Percentiles rank a stretch among this genome's conserved stretches.
Evolutionary conservation across 1,140 invertebrate genomes (phyloP).

Genomic region (Telenomus remus): DNA sequence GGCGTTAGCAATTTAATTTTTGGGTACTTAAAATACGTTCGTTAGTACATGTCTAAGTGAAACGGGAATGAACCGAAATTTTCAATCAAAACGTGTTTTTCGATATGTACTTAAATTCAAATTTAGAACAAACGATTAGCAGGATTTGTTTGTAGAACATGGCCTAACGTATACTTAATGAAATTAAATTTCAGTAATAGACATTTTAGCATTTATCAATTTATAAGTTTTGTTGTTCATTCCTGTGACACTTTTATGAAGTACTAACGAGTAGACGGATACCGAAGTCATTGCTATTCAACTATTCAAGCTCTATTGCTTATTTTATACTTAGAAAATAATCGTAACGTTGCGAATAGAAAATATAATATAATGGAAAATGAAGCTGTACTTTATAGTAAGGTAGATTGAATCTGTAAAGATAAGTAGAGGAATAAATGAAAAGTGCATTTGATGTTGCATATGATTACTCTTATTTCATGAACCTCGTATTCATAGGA

Average conservation of each 20-base stretch:
- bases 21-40: conserved; percentile 18
- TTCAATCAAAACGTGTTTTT: neutral
- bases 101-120: too few species aligned
- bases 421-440: conserved; percentile 74
- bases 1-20: conserved; percentile 29
- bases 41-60: conserved; percentile 11
- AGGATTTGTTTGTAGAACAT: too few species aligned
- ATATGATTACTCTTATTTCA: conserved; percentile 61
- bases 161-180: conserved; percentile 9
- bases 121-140: neutral
- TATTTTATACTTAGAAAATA: conserved; percentile 75
- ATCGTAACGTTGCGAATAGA: conserved; percentile 70
- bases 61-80: conserved; percentile 22
- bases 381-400: conserved; percentile 72
- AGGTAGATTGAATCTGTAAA: conserved; percentile 75
- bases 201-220: too few species aligned
- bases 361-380: conserved; percentile 71
- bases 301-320: conserved; percentile 73
- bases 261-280: conserved; percentile 64
- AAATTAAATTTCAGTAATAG: too few species aligned
- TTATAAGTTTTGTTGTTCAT: conserved; percentile 44
- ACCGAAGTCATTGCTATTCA: conserved; percentile 73
- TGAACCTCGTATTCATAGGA: neutral
- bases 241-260: conserved; percentile 65
- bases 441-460: conserved; percentile 75